Conservation (phyloP, 2,888 invertebrate species). For the Xylota sylvarum region DNA sequence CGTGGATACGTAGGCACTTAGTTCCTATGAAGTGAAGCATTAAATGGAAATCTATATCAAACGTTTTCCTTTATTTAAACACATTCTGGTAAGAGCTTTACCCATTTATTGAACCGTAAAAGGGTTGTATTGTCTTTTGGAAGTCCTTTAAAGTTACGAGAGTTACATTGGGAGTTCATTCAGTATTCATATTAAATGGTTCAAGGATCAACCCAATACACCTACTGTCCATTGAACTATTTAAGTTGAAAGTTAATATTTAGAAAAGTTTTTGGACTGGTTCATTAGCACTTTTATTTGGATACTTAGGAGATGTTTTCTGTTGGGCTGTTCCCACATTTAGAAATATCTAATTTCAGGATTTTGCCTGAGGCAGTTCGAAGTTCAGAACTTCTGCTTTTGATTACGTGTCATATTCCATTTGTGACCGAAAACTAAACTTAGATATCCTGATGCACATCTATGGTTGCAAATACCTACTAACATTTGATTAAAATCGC, state of each 20-base stretch:
- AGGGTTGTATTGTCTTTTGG: not conserved
- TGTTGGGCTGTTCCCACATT: not conserved
- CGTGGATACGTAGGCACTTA: not conserved
- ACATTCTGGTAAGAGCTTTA: not conserved
- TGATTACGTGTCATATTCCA: no score
- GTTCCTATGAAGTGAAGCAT: not conserved
- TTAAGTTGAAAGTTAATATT: not conserved
- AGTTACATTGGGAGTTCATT: not conserved
- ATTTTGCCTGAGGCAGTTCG: no score
- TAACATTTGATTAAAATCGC: no score
- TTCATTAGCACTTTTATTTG: not conserved
- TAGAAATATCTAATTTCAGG: no score
- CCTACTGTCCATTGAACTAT: not conserved
- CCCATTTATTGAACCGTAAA: not conserved
- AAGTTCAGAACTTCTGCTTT: no score
- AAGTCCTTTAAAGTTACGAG: not conserved
- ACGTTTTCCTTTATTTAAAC: not conserved
- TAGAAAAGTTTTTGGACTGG: not conserved
- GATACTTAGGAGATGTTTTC: not conserved
- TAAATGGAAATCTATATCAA: conserved; percentile 2
- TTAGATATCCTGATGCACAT: no score
- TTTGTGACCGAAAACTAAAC: no score
- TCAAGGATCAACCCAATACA: not conserved
- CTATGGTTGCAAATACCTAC: no score
- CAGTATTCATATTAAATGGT: not conserved